Percentiles rank a stretch among this genome's conserved stretches.
These are phyloP conservation scores for Nothura maculosa DNA, from an alignment of 2,797 vertebrate species.

Conservation along the genomic window DNA sequence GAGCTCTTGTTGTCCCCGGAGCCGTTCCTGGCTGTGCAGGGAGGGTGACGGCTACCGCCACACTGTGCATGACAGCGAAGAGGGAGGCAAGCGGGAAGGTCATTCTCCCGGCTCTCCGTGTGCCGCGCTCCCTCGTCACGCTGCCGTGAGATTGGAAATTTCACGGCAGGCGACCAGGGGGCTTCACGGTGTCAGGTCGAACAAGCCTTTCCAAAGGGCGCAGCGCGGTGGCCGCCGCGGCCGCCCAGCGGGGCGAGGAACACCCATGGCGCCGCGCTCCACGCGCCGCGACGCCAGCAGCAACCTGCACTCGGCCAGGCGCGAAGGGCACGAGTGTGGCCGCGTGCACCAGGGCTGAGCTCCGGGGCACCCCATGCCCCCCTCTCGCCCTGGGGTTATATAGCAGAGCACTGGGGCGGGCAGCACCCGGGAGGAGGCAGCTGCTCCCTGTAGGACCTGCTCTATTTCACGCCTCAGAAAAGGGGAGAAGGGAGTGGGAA, in stretches of 20 bases:
- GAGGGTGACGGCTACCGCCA: neutral
- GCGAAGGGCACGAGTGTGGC: neutral
- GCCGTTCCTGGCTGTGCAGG: neutral
- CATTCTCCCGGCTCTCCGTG: accelerated
- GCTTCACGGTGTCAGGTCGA: conserved; percentile 79
- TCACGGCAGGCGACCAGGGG: conserved; percentile 59
- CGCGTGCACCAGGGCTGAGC: neutral
- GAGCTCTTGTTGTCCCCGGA: neutral
- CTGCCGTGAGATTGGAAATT: conserved; percentile 81
- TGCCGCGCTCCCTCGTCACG: neutral
- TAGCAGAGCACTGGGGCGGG: neutral
- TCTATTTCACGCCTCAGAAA: conserved; percentile 49
- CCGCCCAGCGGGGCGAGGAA: neutral
- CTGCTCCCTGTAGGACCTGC: conserved; percentile 48
- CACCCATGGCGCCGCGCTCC: neutral
- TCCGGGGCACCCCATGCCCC: neutral
- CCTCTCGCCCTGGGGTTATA: neutral
- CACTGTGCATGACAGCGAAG: too few relatives aligned
- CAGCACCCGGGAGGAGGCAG: conserved; percentile 18
- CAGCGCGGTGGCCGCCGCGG: accelerated
- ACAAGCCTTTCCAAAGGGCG: conserved; percentile 9
- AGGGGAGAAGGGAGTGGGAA: conserved; percentile 42
- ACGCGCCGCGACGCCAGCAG: neutral
- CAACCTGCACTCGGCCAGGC: too few relatives aligned
- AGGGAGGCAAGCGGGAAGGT: neutral